These are phyloP conservation scores for Ornithoptera priamus DNA, from an alignment of 2,888 invertebrate genomes.

Conservation along the genomic window DNA sequence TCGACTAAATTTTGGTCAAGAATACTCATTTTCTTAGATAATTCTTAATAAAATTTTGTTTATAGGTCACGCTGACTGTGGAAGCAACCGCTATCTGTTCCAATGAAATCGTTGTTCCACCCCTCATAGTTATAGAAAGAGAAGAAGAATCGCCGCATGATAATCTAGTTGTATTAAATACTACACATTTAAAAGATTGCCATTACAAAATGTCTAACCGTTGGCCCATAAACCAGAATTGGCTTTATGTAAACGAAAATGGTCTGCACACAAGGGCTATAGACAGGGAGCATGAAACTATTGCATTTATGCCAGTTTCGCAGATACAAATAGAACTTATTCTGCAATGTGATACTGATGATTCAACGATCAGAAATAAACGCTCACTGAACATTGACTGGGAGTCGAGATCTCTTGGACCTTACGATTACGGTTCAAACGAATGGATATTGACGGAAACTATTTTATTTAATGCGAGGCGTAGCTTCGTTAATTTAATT, in stretches of 20 bases:
- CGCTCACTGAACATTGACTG: slow-evolving; percentile 45
- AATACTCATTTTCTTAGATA: not conserved
- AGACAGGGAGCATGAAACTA: slow-evolving; percentile 69
- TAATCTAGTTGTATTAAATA: slow-evolving; percentile 53
- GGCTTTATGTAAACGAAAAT: slow-evolving; percentile 63
- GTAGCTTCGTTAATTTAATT: slow-evolving; percentile 70
- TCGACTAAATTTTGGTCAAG: not conserved
- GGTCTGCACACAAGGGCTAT: slow-evolving; percentile 61
- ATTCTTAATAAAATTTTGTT: not conserved
- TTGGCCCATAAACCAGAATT: slow-evolving; percentile 64
- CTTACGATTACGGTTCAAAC: slow-evolving; percentile 59
- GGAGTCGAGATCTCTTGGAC: slow-evolving; percentile 46
- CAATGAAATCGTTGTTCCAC: slow-evolving; percentile 47
- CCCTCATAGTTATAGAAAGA: slow-evolving; percentile 61
- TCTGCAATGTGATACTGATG: slow-evolving; percentile 53
- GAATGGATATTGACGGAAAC: slow-evolving; percentile 67
- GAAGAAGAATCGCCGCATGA: slow-evolving; percentile 62
- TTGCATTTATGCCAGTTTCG: slow-evolving; percentile 70
- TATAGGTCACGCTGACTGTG: slow-evolving; percentile 58
- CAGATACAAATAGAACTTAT: slow-evolving; percentile 72
- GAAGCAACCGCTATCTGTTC: slow-evolving; percentile 49
- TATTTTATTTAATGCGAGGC: slow-evolving; percentile 57
- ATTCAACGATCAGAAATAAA: slow-evolving; percentile 42
- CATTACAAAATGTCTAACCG: slow-evolving; percentile 54
- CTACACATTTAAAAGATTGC: slow-evolving; percentile 49